These are phyloP conservation scores for Carlito syrichta DNA, from an alignment of 2,113 vertebrate species.

Conservation along the genomic window DNA sequence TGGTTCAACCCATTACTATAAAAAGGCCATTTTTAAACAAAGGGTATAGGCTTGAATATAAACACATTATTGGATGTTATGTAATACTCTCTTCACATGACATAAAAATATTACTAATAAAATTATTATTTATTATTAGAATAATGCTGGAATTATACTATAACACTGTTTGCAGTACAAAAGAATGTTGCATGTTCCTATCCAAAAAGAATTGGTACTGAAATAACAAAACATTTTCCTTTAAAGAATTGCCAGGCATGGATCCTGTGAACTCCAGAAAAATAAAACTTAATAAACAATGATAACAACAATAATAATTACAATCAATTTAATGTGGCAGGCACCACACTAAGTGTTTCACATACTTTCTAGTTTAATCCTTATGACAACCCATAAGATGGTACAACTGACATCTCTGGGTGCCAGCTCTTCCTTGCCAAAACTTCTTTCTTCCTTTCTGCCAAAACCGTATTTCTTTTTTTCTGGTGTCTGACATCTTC, in stretches of 20 bases:
- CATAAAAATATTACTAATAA: not conserved
- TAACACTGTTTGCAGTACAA: not conserved
- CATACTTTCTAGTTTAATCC: not conserved
- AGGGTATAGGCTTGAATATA: not conserved
- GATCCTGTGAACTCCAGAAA: not conserved
- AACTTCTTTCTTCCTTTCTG: not conserved
- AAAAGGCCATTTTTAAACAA: not conserved
- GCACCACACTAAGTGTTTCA: not conserved
- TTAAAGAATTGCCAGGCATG: not conserved
- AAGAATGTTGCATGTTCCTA: not conserved
- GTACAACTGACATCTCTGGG: not conserved
- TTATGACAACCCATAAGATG: not conserved
- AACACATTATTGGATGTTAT: not conserved
- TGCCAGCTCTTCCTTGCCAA: not conserved
- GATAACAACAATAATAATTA: not conserved
- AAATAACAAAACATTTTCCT: not conserved
- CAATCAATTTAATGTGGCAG: not conserved
- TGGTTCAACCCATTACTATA: not conserved
- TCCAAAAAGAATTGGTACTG: not conserved
- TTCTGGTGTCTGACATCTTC: not conserved
- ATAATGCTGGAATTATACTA: not conserved
- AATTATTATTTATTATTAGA: not conserved
- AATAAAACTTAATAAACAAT: not conserved
- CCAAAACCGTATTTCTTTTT: not conserved
- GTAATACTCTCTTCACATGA: not conserved